Conservation (phyloP, 2,888 invertebrate species). For the Adelognathus sp. region DNA sequence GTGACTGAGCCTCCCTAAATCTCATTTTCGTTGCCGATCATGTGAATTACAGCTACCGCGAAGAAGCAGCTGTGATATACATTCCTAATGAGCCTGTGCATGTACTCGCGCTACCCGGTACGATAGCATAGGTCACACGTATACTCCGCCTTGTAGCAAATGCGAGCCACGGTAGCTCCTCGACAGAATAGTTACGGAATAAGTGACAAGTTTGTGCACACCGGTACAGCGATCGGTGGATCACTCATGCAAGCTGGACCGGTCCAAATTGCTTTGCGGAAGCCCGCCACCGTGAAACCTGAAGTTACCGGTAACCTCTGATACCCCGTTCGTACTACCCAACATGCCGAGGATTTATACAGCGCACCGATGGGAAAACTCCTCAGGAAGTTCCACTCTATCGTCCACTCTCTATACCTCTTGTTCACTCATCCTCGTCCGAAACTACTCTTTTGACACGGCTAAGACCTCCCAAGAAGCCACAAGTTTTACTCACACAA, state of each 20-base stretch:
- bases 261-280: constrained; percentile 69
- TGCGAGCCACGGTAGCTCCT: constrained; percentile 23
- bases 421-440: constrained; percentile 43
- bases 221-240: constrained; percentile 63
- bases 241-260: constrained; percentile 72
- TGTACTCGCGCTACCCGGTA: not conserved
- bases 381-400: constrained; percentile 51
- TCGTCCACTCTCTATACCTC: constrained; percentile 8
- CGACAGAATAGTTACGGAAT: constrained; percentile 70
- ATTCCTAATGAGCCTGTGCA: not conserved
- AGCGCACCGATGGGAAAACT: constrained; percentile 55
- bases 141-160: not conserved
- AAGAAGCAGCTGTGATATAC: not conserved
- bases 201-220: constrained; percentile 77
- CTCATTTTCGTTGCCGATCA: too few relatives aligned
- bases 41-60: not conserved
- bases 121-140: not conserved
- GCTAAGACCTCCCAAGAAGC: not conserved
- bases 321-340: constrained; percentile 21
- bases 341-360: constrained; percentile 66
- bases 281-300: constrained; percentile 64
- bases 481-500: constrained; percentile 7
- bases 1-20: too few relatives aligned
- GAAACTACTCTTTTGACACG: not conserved
- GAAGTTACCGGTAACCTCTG: constrained; percentile 68